Evolutionary conservation across 2,888 invertebrate genomes (phyloP).

Genomic region (Dione vanillae): DNA sequence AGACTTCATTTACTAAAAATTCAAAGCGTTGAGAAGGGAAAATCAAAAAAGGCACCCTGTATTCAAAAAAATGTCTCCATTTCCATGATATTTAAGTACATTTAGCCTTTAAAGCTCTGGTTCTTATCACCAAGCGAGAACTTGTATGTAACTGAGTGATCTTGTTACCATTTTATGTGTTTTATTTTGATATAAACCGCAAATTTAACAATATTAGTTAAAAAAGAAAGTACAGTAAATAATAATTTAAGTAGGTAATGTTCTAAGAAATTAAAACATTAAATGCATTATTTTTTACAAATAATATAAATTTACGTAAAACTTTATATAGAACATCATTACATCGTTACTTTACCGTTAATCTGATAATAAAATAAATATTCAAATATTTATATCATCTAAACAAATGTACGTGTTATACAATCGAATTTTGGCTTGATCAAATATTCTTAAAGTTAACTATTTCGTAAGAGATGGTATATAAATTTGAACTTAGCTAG

Average conservation of each 20-base stretch:
- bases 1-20: constrained; percentile 12
- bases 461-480: background rate
- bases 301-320: too few species aligned
- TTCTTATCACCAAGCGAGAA: constrained; percentile 10
- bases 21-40: background rate
- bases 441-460: background rate
- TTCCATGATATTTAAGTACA: constrained; percentile 14
- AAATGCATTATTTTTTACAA: background rate
- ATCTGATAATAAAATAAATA: too few species aligned
- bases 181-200: background rate
- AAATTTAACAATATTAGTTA: background rate
- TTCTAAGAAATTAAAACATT: background rate
- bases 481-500: background rate
- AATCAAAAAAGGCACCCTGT: constrained; percentile 12
- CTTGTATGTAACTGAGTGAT: constrained; percentile 11
- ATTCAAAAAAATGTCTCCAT: constrained; percentile 18
- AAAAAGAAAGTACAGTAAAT: background rate
- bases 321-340: too few species aligned
- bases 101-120: constrained; percentile 15
- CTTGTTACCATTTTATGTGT: constrained; percentile 15
- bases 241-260: background rate
- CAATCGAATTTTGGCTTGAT: background rate
- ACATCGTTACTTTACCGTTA: too few species aligned
- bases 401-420: background rate
- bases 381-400: background rate